These are phyloP conservation scores for Nomada hirtipes DNA, from an alignment of 2,888 invertebrate genomes.

Conservation along the genomic window DNA sequence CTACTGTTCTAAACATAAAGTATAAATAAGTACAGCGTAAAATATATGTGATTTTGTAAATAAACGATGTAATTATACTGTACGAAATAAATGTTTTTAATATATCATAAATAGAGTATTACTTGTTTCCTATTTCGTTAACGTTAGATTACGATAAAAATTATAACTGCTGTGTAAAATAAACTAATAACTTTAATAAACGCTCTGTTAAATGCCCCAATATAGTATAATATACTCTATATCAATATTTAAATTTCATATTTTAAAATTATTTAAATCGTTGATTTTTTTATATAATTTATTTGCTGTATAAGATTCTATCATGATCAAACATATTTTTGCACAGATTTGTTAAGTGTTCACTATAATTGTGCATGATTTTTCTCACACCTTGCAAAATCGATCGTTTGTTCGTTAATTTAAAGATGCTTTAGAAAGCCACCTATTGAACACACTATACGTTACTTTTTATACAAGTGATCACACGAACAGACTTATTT, in stretches of 20 bases:
- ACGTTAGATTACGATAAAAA: constrained; percentile 48
- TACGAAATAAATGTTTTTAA: constrained; percentile 54
- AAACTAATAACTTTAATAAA: constrained; percentile 57
- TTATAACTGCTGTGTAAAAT: constrained; percentile 43
- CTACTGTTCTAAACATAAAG: constrained; percentile 68
- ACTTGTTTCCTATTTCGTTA: constrained; percentile 31
- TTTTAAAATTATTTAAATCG: constrained; percentile 62
- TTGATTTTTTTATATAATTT: constrained; percentile 25
- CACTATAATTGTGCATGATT: constrained; percentile 42
- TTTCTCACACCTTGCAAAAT: constrained; percentile 41
- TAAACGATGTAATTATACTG: constrained; percentile 53
- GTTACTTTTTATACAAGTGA: constrained; percentile 48
- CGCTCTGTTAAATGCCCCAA: constrained; percentile 56
- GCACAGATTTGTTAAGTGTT: constrained; percentile 27
- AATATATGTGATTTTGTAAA: constrained; percentile 57
- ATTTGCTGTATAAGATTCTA: constrained; percentile 22
- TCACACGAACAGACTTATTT: constrained; percentile 55
- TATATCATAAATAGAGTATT: constrained; percentile 59
- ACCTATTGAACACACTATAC: constrained; percentile 53
- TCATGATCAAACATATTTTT: constrained; percentile 40
- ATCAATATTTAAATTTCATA: constrained; percentile 32
- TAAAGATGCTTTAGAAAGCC: constrained; percentile 42
- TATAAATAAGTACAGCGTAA: constrained; percentile 76
- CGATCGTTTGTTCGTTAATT: constrained; percentile 28
- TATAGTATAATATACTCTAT: constrained; percentile 26